These are phyloP conservation scores for Diloba caeruleocephala DNA, from an alignment of 2,888 invertebrate genomes.

Conservation along the genomic window DNA sequence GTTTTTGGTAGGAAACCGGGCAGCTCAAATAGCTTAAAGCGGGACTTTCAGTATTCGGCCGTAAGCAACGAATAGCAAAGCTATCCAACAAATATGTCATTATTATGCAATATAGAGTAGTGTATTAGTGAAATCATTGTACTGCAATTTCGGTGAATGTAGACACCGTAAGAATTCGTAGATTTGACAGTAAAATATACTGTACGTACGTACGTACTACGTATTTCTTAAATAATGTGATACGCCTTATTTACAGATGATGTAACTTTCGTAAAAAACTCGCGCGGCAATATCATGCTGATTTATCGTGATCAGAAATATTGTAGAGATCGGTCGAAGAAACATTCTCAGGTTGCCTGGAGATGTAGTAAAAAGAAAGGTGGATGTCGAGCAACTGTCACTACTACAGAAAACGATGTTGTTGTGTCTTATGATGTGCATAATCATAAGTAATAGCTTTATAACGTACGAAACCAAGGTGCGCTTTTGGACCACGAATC, in stretches of 20 bases:
- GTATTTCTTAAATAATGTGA: not conserved
- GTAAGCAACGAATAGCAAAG: too few species aligned
- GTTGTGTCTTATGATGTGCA: conserved; percentile 17
- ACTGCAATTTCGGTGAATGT: too few species aligned
- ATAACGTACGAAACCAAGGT: not conserved
- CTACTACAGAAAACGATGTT: conserved; percentile 12
- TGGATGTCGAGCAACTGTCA: conserved; percentile 33
- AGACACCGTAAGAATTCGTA: too few species aligned
- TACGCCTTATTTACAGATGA: conserved; percentile 19
- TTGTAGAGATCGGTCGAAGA: conserved; percentile 22
- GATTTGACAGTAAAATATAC: too few species aligned
- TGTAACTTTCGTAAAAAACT: conserved; percentile 29
- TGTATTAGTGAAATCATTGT: too few species aligned
- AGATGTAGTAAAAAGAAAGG: conserved; percentile 39
- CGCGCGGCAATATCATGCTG: conserved; percentile 30
- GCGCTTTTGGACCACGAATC: not conserved
- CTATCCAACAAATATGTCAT: too few species aligned
- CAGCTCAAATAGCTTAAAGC: too few species aligned
- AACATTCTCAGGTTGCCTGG: conserved; percentile 20
- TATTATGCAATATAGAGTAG: too few species aligned
- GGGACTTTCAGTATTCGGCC: too few species aligned
- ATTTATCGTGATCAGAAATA: conserved; percentile 28
- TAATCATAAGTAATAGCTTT: conserved; percentile 20
- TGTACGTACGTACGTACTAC: too few species aligned
- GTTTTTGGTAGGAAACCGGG: too few species aligned